phyloP scores from a whole-genome alignment of 2,888 invertebrate species.

The Scelioninae gen. 1 region DNA sequence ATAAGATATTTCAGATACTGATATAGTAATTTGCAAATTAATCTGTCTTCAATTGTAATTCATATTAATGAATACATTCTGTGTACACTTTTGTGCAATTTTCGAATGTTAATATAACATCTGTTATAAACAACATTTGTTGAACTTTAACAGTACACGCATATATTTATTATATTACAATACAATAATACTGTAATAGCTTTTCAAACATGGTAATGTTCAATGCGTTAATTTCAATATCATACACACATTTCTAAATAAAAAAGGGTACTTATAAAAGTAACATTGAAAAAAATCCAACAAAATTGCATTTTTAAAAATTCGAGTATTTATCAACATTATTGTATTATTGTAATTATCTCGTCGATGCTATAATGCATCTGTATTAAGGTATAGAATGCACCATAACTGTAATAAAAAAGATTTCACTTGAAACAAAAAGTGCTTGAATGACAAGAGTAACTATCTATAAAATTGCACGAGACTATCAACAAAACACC shows the following conservation, averaged over 20 bases:
- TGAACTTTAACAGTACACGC: slow-evolving; percentile 41
- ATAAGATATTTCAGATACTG: slow-evolving; percentile 22
- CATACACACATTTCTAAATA: slow-evolving; percentile 1
- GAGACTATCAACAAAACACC: slow-evolving; percentile 14
- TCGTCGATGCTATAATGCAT: not conserved
- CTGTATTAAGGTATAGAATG: slow-evolving; percentile 9
- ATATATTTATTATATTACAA: slow-evolving; percentile 38
- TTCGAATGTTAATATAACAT: slow-evolving; percentile 60
- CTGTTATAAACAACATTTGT: slow-evolving; percentile 41
- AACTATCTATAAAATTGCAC: slow-evolving; percentile 19
- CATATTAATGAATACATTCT: slow-evolving; percentile 4
- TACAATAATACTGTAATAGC: slow-evolving; percentile 33
- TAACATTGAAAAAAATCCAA: slow-evolving; percentile 8
- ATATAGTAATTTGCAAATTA: slow-evolving; percentile 3
- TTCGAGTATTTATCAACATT: slow-evolving; percentile 22
- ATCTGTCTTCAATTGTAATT: not conserved
- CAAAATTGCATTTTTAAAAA: slow-evolving; percentile 5
- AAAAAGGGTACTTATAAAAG: not conserved
- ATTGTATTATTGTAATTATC: slow-evolving; percentile 1
- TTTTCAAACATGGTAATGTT: slow-evolving; percentile 18
- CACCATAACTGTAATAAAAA: slow-evolving; percentile 7
- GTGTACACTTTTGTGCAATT: slow-evolving; percentile 38
- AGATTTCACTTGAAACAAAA: slow-evolving; percentile 5
- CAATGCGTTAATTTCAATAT: not conserved
- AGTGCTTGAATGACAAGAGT: slow-evolving; percentile 11